These are phyloP conservation scores for Orbicella faveolata DNA, from an alignment of 64 coral and sea anemone genomes.

Conservation along the genomic window DNA sequence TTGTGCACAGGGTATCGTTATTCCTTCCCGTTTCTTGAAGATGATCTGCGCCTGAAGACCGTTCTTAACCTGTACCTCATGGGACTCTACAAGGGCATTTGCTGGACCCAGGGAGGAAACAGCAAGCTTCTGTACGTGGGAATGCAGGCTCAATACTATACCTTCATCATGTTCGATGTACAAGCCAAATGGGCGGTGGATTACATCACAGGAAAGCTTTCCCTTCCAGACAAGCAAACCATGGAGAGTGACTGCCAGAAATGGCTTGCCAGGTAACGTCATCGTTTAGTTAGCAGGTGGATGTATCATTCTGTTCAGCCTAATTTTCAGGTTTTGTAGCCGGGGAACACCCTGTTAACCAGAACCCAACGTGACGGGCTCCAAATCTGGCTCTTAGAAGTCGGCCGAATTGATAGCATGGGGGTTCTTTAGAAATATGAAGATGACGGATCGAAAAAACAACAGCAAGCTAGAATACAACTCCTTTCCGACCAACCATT, in stretches of 20 bases:
- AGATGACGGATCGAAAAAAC: too few species aligned
- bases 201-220: slow-evolving; percentile 32
- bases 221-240: slow-evolving; percentile 23
- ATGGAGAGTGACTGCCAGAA: slow-evolving; percentile 26
- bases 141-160: slow-evolving; percentile 32
- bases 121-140: slow-evolving; percentile 44
- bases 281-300: neutral
- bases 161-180: slow-evolving; percentile 47
- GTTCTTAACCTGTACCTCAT: slow-evolving; percentile 4
- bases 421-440: too few species aligned
- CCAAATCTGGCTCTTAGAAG: too few species aligned
- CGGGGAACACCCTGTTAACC: too few species aligned
- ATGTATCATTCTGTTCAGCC: too few species aligned
- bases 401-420: too few species aligned
- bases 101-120: slow-evolving; percentile 28
- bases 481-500: too few species aligned
- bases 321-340: too few species aligned
- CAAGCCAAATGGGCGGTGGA: slow-evolving; percentile 39
- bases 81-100: slow-evolving; percentile 25
- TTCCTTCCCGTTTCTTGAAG: slow-evolving; percentile 37
- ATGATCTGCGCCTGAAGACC: slow-evolving; percentile 8
- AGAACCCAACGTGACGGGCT: too few species aligned
- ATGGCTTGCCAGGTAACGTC: slow-evolving; percentile 45
- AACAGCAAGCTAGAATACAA: neutral
- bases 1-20: slow-evolving; percentile 54